Base-by-base conservation (phyloP, 2,888 invertebrate genomes). In the Nowickia ferox region DNA sequence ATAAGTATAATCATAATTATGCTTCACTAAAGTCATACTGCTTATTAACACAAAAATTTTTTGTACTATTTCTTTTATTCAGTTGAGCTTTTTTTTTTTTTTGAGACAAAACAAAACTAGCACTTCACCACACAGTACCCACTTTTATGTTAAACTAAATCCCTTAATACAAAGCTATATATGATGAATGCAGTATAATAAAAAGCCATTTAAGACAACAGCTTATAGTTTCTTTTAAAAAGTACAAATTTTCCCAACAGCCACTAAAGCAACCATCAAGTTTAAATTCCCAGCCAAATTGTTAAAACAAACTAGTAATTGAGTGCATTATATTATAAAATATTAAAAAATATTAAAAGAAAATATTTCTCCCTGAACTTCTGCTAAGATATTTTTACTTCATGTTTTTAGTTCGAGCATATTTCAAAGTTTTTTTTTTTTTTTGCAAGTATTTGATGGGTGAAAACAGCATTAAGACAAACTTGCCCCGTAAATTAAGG, bases 261-360 rank as follows among this genome's bases (percentile, higher is more conserved):
- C 42, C 30, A 30, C 30, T 1, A 30, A 30, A 30, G 30, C 30
- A 30, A 30, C 30, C 30, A 30, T 30, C 30, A 30, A 69, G 19
- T 72, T 59, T 1, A 44, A 38, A 22, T 42, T 53, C 30, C 30
- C 17, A 11, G 48, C 17, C 19, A 17, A 51, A 68, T 8, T 48
- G 15, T 38, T 9, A 19, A 38, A 53, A 15, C 11, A 63, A 44
- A 69, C 44, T 65, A 22, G 48, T 80, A 80, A 80, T 72, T 80
- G 72, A 48, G 48, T 48, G 57, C 71, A 72, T 80, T 72, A 72
- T 80, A 40, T 65, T 72, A 65, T 63, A 72, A 65, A 71, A 80
- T 63, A 15, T 57, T 65, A 44, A 53, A 65, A 57, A 55, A 15
- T 15, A 19, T n/a, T 13, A 15, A 30, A 40, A 11, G 19, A 65